These are phyloP conservation scores for Erinaceus europaeus DNA, from an alignment of 2,113 vertebrate species.

Conservation along the genomic window DNA sequence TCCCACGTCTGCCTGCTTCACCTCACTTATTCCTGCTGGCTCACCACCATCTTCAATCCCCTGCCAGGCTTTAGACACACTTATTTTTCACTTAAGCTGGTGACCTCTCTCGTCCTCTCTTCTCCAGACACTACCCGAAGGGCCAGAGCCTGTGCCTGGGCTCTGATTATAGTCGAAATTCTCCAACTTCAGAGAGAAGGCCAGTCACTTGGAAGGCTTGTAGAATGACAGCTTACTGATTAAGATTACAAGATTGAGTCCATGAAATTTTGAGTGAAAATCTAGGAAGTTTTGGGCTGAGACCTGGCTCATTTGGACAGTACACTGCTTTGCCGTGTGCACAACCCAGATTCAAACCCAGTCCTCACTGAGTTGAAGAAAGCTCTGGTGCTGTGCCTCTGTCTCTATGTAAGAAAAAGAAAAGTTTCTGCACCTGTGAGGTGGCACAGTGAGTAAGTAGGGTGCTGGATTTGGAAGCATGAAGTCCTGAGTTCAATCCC, in stretches of 20 bases:
- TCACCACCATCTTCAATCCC: not conserved
- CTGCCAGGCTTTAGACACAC: not conserved
- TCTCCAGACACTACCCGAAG: not conserved
- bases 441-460: no score
- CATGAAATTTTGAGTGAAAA: not conserved
- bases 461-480: no score
- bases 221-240: rapidly evolving
- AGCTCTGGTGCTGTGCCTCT: no score
- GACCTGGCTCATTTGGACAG: not conserved
- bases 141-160: not conserved
- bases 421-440: no score
- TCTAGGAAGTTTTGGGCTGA: no score
- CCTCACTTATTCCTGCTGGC: not conserved
- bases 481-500: no score
- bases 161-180: not conserved
- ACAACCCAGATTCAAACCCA: no score
- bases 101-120: conserved; percentile 48
- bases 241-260: not conserved
- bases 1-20: not conserved
- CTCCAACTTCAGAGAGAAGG: not conserved
- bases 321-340: no score
- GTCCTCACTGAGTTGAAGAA: no score
- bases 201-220: not conserved
- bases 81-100: conserved; percentile 2
- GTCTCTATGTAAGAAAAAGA: no score